A percentile compares a stretch with the other conserved stretches of the same genome.
These are phyloP conservation scores for Petroica traversi DNA, from an alignment of 2,113 vertebrate genomes.

Conservation along the genomic window DNA sequence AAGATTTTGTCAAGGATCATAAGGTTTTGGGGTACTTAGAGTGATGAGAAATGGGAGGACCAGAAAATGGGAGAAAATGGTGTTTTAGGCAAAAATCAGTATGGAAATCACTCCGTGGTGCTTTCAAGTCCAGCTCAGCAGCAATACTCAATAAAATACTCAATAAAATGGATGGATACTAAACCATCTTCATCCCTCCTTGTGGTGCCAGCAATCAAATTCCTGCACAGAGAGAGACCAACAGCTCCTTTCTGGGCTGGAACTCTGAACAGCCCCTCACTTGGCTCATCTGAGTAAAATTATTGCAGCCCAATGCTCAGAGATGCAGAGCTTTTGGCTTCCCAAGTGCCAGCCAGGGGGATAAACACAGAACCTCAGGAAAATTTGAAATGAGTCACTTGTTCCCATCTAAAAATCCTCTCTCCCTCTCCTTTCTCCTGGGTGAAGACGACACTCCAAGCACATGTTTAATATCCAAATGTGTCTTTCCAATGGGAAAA, in stretches of 20 bases:
- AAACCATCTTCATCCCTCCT: background rate
- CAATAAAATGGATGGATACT: background rate
- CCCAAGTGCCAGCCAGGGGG: background rate
- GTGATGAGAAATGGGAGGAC: background rate
- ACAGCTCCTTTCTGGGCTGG: background rate
- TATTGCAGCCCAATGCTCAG: fast-evolving
- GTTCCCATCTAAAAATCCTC: background rate
- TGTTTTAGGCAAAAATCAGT: background rate
- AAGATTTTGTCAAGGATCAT: fast-evolving
- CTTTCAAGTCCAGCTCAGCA: background rate
- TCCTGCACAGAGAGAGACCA: background rate
- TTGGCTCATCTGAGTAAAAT: background rate
- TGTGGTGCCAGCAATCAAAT: background rate
- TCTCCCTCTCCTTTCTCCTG: background rate
- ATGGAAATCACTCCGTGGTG: background rate
- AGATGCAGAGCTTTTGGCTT: background rate
- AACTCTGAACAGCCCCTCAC: background rate
- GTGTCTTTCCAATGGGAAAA: slow-evolving; percentile 10
- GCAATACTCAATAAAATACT: background rate
- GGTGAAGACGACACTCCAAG: background rate
- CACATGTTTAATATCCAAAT: background rate
- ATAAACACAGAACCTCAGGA: background rate
- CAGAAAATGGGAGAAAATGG: background rate
- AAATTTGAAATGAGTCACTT: background rate
- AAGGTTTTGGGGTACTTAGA: background rate